Conservation (phyloP, 2,797 vertebrate genomes). For the Acanthopagrus latus region DNA sequence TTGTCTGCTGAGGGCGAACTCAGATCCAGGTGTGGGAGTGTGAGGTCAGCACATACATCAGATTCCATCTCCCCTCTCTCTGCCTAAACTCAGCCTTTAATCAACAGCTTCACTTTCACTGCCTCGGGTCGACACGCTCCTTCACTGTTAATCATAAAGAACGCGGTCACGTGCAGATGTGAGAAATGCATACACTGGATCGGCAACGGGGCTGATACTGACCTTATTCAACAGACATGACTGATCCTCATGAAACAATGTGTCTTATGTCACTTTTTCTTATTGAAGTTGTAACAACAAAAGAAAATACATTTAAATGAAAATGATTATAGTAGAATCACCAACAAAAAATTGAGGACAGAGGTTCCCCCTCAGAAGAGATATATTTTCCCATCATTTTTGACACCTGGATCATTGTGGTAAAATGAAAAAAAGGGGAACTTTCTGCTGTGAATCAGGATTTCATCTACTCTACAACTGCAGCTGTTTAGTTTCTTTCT, state of each 20-base stretch:
- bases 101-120: constrained; percentile 16
- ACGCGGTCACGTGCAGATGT: neutral
- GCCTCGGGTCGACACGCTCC: constrained; percentile 9
- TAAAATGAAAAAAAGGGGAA: neutral
- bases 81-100: constrained; percentile 22
- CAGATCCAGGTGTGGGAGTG: constrained; percentile 48
- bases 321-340: neutral
- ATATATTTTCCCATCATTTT: neutral
- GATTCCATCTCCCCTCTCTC: constrained; percentile 28
- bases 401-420: too few species aligned
- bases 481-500: neutral
- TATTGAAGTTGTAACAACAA: neutral
- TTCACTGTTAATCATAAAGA: neutral
- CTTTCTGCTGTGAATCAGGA: neutral
- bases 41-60: constrained; percentile 43
- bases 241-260: neutral
- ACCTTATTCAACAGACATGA: neutral
- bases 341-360: neutral
- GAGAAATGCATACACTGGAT: neutral
- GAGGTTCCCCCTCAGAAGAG: neutral
- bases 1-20: neutral
- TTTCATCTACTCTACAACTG: neutral
- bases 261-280: neutral
- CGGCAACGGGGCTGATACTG: neutral
- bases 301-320: neutral